Evolutionary conservation across 2,113 vertebrate species (phyloP), one percentile per base, ranked within the genome.

Genomic region (Coryphaenoides rupestris): DNA sequence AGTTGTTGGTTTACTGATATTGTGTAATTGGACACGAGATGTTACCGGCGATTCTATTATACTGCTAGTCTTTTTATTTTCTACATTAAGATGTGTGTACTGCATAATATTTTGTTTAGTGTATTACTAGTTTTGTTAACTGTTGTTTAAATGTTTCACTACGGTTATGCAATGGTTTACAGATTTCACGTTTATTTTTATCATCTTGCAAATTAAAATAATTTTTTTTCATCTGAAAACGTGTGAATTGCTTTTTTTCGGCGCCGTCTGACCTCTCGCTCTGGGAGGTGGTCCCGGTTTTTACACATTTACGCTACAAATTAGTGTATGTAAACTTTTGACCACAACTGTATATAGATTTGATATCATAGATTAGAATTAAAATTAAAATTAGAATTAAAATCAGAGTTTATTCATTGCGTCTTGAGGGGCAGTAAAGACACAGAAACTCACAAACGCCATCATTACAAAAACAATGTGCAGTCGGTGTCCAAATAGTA

Each of bases 81-180:
- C 88, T 88, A 87, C 72, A 82, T 86, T 70, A 62, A 83, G 63
- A 76, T 80, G 91, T 94, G 92, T 94, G 90, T 92, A 89, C 89
- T 71, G 83, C 78, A 80, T 91, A 87, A 81, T 84, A 88, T 90
- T 89, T 92, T 91, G 89, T 84, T 80, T 93, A 91, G 90, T 91
- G 87, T 90, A 85, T 83, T 88, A 89, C 91, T 85, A 84, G 89
- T 92, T n/a, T 87, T 91, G 88, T 91, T 92, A 93, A 93, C 92
- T 90, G 87, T 90, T 92, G 89, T 92, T 89, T 84, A 87, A 89
- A 82, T 84, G 85, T 93, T 93, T 93, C 91, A 93, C 90, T 89
- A 91, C 88, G 90, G 93, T 94, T 95, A 93, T 93, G 92, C 91
- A 92, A 88, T 90, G 89, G 89, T 93, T 95, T 94, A 94, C 92